Percentiles rank a stretch among this genome's conserved stretches.
These are phyloP conservation scores for Sinocyclocheilus anshuiensis DNA, from an alignment of 2,113 vertebrate species.

Conservation along the genomic window DNA sequence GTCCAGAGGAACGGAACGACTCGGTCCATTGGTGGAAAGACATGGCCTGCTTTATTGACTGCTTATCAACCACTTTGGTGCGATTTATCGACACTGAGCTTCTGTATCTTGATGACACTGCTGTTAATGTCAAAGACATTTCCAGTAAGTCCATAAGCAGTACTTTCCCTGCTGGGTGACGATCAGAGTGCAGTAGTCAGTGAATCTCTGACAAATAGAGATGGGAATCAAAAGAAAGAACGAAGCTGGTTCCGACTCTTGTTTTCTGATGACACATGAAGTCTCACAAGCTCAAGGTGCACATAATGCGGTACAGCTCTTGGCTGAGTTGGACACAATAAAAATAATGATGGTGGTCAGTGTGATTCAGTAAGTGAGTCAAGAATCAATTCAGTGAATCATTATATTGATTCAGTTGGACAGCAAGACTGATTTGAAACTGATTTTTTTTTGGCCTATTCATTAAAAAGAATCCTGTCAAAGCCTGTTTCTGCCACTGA, in stretches of 20 bases:
- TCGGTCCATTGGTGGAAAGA: slow-evolving; percentile 33
- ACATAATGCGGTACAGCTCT: neutral
- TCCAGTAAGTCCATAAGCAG: slow-evolving; percentile 22
- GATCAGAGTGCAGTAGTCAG: slow-evolving; percentile 26
- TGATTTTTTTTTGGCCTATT: neutral
- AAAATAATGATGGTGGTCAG: neutral
- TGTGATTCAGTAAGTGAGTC: neutral
- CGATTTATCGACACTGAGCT: slow-evolving; percentile 6
- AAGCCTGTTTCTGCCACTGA: too few relatives aligned
- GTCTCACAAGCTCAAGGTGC: neutral
- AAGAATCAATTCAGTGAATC: neutral
- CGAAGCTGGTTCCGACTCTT: neutral
- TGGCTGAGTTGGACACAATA: neutral
- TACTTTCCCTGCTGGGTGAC: slow-evolving; percentile 25
- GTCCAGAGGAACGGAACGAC: slow-evolving; percentile 17
- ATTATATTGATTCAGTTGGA: neutral
- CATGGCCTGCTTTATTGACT: slow-evolving; percentile 37
- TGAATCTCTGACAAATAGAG: slow-evolving; percentile 21
- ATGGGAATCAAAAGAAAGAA: neutral
- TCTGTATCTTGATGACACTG: slow-evolving; percentile 37
- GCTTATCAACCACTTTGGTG: slow-evolving; percentile 39
- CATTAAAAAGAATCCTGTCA: neutral
- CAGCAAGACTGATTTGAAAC: neutral
- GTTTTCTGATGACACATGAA: neutral
- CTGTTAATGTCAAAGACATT: slow-evolving; percentile 19